Percentiles rank a stretch among this genome's conserved stretches.
These are phyloP conservation scores for Naso thynnoides DNA, from an alignment of 2,797 vertebrate genomes.

Conservation along the genomic window DNA sequence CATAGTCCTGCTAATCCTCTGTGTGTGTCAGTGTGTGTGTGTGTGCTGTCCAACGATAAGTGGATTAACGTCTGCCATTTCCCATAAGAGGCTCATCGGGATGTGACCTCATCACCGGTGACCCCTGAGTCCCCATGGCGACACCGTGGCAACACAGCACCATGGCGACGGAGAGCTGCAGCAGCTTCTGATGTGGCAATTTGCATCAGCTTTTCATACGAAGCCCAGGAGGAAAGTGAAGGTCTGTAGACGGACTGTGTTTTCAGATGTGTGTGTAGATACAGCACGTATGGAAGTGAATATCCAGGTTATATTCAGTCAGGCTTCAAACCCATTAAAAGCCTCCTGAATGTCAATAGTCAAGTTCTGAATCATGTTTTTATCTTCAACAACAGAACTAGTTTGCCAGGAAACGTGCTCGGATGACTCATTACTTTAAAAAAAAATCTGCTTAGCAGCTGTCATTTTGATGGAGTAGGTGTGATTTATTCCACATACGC, in stretches of 20 bases:
- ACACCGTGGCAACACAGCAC: conserved; percentile 69
- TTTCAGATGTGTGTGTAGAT: background rate
- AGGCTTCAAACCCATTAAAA: background rate
- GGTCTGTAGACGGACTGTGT: background rate
- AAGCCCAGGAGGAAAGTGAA: conserved; percentile 16
- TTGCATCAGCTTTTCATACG: conserved; percentile 69
- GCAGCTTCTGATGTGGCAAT: conserved; percentile 49
- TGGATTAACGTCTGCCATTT: conserved; percentile 72
- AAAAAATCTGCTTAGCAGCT: conserved; percentile 28
- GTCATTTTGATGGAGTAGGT: conserved; percentile 26
- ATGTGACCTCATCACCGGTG: conserved; percentile 73
- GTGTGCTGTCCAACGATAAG: conserved; percentile 56
- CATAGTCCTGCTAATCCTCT: background rate
- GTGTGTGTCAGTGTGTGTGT: conserved; percentile 13
- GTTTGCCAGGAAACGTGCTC: conserved; percentile 11
- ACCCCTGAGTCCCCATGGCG: conserved; percentile 72
- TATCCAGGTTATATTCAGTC: background rate
- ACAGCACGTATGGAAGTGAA: background rate
- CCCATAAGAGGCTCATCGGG: conserved; percentile 66
- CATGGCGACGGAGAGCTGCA: conserved; percentile 60
- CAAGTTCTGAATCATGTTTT: background rate
- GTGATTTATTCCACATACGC: conserved; percentile 3
- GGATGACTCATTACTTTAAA: conserved; percentile 46
- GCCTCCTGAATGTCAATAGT: background rate
- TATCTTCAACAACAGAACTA: background rate